Evolutionary conservation across 2,113 vertebrate species (phyloP).

Genomic region (pig (Sus scrofa)): DNA sequence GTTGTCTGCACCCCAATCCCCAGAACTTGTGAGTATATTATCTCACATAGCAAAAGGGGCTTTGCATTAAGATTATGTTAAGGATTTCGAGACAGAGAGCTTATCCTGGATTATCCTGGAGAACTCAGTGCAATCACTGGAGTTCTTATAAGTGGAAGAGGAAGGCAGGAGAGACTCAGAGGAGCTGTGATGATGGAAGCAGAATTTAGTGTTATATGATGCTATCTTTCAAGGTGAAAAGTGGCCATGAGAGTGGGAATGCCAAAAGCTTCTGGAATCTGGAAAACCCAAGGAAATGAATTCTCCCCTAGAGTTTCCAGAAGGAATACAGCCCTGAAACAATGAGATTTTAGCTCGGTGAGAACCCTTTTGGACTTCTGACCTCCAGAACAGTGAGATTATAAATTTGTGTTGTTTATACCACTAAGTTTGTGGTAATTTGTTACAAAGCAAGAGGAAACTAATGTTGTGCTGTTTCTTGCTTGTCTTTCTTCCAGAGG

Average conservation of each 20-base stretch:
- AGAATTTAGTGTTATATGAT: not conserved
- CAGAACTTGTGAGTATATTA: conserved; percentile 43
- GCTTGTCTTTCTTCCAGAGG: not conserved
- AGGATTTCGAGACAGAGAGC: conserved; percentile 13
- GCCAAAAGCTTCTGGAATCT: conserved; percentile 5
- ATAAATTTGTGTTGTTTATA: conserved; percentile 7
- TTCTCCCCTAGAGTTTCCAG: not conserved
- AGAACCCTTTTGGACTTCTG: conserved; percentile 49
- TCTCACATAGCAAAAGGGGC: not conserved
- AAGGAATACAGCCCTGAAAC: not conserved
- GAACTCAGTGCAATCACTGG: not conserved
- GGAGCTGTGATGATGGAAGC: not conserved
- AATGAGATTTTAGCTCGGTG: not conserved
- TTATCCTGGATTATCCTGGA: conserved; percentile 45
- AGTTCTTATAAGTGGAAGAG: not conserved
- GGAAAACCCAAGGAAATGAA: not conserved
- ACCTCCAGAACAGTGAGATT: not conserved
- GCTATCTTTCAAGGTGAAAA: not conserved
- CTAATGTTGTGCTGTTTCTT: not conserved
- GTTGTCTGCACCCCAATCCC: not conserved
- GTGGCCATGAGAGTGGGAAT: not conserved
- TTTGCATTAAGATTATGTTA: conserved; percentile 35
- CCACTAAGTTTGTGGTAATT: not conserved
- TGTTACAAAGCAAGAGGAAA: not conserved
- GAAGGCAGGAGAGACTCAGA: not conserved